phyloP scores from a whole-genome alignment of 1,140 invertebrate species.

The Tetramorium parvispinum region DNA sequence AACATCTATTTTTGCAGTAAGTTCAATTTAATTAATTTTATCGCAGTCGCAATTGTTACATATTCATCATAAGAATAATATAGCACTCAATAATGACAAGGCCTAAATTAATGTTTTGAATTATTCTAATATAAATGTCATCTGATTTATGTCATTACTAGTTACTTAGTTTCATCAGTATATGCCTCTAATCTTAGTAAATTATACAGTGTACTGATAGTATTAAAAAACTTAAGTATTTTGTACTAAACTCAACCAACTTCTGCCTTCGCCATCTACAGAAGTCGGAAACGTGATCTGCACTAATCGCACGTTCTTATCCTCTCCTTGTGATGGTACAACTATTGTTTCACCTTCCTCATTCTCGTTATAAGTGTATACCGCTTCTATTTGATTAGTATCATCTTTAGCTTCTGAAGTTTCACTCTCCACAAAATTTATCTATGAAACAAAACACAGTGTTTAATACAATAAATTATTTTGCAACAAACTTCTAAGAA shows the following conservation, averaged over 20 bases:
- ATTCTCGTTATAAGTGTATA: constrained; percentile 80
- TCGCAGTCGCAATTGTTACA: background rate
- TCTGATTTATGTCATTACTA: background rate
- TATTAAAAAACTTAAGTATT: constrained; percentile 74
- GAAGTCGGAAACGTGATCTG: constrained; percentile 82
- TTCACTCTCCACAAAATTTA: constrained; percentile 75
- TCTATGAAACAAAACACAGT: constrained; percentile 65
- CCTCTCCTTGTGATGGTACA: constrained; percentile 78
- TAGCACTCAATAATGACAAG: background rate
- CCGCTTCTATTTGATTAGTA: constrained; percentile 78
- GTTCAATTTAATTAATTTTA: background rate
- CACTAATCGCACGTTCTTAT: constrained; percentile 81
- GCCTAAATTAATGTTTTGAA: background rate
- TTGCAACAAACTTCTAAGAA: background rate
- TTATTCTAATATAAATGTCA: background rate
- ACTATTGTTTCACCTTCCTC: constrained; percentile 82
- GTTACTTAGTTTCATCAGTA: background rate
- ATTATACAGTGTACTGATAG: constrained; percentile 24
- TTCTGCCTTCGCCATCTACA: constrained; percentile 76
- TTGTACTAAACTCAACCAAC: constrained; percentile 83
- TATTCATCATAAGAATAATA: background rate
- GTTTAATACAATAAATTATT: background rate
- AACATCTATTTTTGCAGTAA: too few species aligned
- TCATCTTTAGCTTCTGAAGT: constrained; percentile 77
- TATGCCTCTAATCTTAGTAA: background rate